Percentiles rank a stretch among this genome's conserved stretches.
Conservation (phyloP, 2,888 invertebrate species). For the Tillus elongatus region DNA sequence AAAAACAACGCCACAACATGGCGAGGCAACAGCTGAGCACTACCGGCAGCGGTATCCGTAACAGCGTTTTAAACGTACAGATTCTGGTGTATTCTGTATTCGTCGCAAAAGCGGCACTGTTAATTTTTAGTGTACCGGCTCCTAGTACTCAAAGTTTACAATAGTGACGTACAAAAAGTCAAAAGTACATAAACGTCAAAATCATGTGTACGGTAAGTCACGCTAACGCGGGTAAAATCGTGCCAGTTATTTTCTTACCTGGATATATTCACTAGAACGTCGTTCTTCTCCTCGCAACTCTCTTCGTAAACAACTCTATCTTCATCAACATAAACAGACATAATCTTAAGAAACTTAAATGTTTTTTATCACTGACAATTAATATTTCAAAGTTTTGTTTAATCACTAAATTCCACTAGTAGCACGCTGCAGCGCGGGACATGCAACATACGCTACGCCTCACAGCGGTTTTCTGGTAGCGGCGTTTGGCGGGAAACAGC, state of each 20-base stretch:
- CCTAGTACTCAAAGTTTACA: too few species aligned
- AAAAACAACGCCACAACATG: too few species aligned
- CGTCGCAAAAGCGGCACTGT: too few species aligned
- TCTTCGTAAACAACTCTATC: conserved; percentile 47
- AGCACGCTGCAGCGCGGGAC: conserved; percentile 37
- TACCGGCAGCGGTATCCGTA: too few species aligned
- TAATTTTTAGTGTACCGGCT: too few species aligned
- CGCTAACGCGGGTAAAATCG: conserved; percentile 28
- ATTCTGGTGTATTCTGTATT: too few species aligned
- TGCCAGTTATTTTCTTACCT: conserved; percentile 38
- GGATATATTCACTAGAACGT: conserved; percentile 43
- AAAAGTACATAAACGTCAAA: conserved; percentile 32
- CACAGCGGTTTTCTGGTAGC: conserved; percentile 55
- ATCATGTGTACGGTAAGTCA: conserved; percentile 33
- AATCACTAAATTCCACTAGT: conserved; percentile 32
- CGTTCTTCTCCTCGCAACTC: conserved; percentile 47
- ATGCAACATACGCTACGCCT: conserved; percentile 47
- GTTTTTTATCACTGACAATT: conserved; percentile 17
- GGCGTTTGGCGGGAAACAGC: conserved; percentile 63
- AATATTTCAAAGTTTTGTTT: conserved; percentile 14
- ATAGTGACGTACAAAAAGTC: too few species aligned
- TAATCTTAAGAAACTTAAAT: conserved; percentile 30
- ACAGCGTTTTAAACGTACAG: too few species aligned
- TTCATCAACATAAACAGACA: conserved; percentile 48
- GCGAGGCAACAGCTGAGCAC: too few species aligned